Evolutionary conservation across 37 sponge, comb jelly and placozoan species (phyloP).

Genomic region (Corticium candelabrum): DNA sequence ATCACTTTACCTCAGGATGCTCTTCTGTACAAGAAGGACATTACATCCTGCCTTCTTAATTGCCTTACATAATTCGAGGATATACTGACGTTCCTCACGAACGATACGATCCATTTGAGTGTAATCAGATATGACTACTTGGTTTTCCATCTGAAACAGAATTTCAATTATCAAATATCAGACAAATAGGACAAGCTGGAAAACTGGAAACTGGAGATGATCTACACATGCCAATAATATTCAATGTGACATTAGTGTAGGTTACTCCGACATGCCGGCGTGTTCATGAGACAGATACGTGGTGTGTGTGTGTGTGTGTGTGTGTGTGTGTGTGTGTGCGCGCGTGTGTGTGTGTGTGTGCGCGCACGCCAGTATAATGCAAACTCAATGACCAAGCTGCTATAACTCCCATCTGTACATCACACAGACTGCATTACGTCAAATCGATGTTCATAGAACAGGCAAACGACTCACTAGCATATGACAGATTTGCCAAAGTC

Average conservation of each 20-base stretch:
- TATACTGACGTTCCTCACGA: conserved; percentile 93
- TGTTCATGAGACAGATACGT: no score
- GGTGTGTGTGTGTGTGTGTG: no score
- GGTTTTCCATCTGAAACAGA: conserved; percentile 88
- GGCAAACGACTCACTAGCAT: no score
- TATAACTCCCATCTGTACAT: no score
- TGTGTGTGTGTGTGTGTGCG: no score
- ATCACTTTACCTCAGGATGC: conserved; percentile 64
- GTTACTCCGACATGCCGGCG: no score
- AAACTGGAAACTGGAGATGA: not conserved
- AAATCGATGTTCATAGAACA: no score
- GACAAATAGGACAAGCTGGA: not conserved
- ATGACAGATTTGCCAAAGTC: no score
- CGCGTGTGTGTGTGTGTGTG: no score
- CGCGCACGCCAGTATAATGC: no score
- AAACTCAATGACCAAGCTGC: no score
- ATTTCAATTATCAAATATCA: conserved; percentile 1
- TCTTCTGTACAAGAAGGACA: conserved; percentile 97
- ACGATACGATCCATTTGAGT: conserved; percentile 98
- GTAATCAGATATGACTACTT: conserved; percentile 96
- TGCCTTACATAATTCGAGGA: conserved; percentile 95
- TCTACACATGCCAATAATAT: not conserved
- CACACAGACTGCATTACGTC: no score
- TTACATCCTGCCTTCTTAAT: conserved; percentile 99
- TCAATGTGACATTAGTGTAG: not conserved